A percentile compares a stretch with the other conserved stretches of the same genome.
Conservation (phyloP, 92 coral and sea anemone genomes). For the Scolanthus callimorphus region DNA sequence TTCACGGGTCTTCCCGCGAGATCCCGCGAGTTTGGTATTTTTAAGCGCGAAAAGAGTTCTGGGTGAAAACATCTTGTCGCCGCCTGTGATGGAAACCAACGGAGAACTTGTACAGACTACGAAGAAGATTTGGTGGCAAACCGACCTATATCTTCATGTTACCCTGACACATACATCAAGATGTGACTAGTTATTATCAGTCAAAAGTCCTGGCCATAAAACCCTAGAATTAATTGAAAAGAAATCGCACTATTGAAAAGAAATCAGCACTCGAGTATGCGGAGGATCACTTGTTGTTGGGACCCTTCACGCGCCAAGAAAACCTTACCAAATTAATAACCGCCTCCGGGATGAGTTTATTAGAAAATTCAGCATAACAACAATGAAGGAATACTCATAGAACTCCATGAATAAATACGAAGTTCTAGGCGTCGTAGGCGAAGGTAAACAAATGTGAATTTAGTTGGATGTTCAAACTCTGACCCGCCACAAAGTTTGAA, state of each 20-base stretch:
- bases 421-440: constrained; percentile 99
- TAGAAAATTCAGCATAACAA: constrained; percentile 15
- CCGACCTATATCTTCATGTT: too few relatives aligned
- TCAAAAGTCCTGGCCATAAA: not conserved
- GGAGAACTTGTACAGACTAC: too few relatives aligned
- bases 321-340: not conserved
- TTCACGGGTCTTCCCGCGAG: too few relatives aligned
- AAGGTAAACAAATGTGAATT: constrained; percentile 55
- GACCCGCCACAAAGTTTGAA: constrained; percentile 9
- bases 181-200: not conserved
- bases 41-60: constrained; percentile 42
- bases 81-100: constrained; percentile 5
- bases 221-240: not conserved
- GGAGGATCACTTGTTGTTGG: constrained; percentile 1
- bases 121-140: too few relatives aligned
- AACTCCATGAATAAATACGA: constrained; percentile 96
- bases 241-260: not conserved
- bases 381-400: not conserved
- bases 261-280: not conserved
- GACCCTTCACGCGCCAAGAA: constrained; percentile 6
- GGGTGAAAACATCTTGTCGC: constrained; percentile 36
- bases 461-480: constrained; percentile 1
- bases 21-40: too few relatives aligned
- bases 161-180: too few relatives aligned
- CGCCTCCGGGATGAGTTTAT: too few relatives aligned